Percentiles rank a stretch among this genome's conserved stretches.
Evolutionary conservation across 2,113 vertebrate species (phyloP).

Genomic region (Sapayoa aenigma): DNA sequence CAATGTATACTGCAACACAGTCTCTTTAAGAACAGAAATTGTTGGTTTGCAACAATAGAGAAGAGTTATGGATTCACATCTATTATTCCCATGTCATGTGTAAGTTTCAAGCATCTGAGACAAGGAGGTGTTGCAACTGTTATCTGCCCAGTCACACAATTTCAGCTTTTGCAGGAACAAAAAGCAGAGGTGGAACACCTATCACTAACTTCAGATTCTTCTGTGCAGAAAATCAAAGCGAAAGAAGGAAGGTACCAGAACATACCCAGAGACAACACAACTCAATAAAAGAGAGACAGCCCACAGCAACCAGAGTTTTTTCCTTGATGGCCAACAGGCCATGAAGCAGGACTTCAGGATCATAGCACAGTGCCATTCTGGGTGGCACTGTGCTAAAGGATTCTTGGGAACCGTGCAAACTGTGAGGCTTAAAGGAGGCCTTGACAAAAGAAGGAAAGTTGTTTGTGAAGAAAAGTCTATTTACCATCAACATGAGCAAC

Average conservation of each 20-base stretch:
- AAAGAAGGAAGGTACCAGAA: background rate
- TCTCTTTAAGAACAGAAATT: background rate
- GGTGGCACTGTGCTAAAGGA: background rate
- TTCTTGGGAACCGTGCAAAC: background rate
- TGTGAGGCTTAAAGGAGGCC: background rate
- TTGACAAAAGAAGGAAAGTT: background rate
- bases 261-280: background rate
- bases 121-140: background rate
- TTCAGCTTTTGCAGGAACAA: background rate
- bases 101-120: background rate
- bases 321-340: background rate
- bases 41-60: background rate
- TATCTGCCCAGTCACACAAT: background rate
- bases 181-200: background rate
- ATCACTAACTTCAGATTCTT: background rate
- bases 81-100: fast-evolving
- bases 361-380: background rate
- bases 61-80: background rate
- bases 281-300: background rate
- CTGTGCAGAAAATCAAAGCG: background rate
- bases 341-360: background rate
- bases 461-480: background rate
- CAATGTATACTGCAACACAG: background rate
- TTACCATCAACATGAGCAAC: background rate
- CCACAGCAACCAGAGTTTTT: background rate